A percentile compares a stretch with the other conserved stretches of the same genome.
phyloP scores from a whole-genome alignment of 2,113 vertebrate genomes.

The Muscicapa adusta region DNA sequence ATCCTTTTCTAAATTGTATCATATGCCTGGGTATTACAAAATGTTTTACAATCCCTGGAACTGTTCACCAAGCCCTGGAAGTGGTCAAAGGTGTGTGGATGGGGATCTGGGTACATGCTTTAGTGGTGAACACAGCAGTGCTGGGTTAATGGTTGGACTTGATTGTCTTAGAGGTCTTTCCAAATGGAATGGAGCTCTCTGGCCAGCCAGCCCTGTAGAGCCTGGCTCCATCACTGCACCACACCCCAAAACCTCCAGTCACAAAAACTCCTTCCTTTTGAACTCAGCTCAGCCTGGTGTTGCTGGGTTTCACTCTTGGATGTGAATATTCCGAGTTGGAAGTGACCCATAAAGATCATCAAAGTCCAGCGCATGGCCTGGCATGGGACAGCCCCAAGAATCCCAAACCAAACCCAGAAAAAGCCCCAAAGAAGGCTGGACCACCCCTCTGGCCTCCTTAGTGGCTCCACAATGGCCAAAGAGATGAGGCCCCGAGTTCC shows the following conservation, averaged over 20 bases:
- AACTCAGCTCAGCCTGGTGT: accelerated
- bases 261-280: neutral
- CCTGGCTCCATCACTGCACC: accelerated
- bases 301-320: neutral
- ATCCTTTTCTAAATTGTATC: neutral
- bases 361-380: neutral
- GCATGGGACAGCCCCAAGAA: neutral
- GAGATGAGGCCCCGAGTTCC: neutral
- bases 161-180: neutral
- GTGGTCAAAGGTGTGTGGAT: neutral
- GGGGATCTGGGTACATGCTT: neutral
- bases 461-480: neutral
- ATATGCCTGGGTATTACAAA: neutral
- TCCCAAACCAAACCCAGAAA: neutral
- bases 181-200: accelerated
- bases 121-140: neutral
- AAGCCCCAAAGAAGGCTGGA: neutral
- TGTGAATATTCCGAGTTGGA: accelerated
- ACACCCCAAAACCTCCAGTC: accelerated
- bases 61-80: neutral
- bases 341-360: neutral
- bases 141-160: neutral
- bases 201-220: neutral
- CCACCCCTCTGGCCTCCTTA: accelerated
- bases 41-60: neutral